Evolutionary conservation across 1,140 invertebrate species (phyloP), one percentile per base, ranked within the genome.

Genomic region (Dendrolimus punctatus): DNA sequence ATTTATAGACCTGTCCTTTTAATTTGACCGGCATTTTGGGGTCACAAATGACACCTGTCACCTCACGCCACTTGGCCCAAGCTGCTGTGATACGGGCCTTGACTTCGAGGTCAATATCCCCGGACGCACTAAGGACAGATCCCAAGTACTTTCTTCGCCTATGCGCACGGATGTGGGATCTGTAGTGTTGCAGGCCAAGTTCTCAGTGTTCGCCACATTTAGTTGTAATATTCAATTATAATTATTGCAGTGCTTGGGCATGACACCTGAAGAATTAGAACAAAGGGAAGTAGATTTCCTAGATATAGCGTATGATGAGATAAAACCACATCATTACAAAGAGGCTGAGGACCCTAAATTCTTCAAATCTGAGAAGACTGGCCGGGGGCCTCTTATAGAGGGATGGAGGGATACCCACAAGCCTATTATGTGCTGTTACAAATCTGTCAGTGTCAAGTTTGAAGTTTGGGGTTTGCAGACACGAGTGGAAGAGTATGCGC

Each of bases 361-460:
- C 61, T 97, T 94, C 70, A 93, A 95, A 82, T 97, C 95, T 0
- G 88, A 88, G 63, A 95, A 95, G 85, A 96, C 95, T 44, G 91
- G 91, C 43, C 89, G 95, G 51, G 96, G 95, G 5, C 95, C 95
- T 2, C 81, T 97, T 6, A 80, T 92, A 39, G 92, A 95, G 76
- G 94, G 93, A 2, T 98, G 96, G 96, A 89, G 90, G 62, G 92
- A 93, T 7, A 90, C 77, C 4, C 89, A 90, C 8, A 85, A 91
- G 47, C 95, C 96, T 4, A 93, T 98, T 47, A 98, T 98, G 96
- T 98, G 96, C 85, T 97, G 95, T 39, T 98, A 98, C 71, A 98
- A 98, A 87, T 81, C 95, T 42, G 96, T 97, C 0, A 90, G 94
- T 76, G 94, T 93, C 6, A 94, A 92, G 50, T 97, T 97, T 84